Evolutionary conservation across 1,140 invertebrate species (phyloP), one percentile per base, ranked within the genome.

Genomic region (Temnothorax nylanderi): DNA sequence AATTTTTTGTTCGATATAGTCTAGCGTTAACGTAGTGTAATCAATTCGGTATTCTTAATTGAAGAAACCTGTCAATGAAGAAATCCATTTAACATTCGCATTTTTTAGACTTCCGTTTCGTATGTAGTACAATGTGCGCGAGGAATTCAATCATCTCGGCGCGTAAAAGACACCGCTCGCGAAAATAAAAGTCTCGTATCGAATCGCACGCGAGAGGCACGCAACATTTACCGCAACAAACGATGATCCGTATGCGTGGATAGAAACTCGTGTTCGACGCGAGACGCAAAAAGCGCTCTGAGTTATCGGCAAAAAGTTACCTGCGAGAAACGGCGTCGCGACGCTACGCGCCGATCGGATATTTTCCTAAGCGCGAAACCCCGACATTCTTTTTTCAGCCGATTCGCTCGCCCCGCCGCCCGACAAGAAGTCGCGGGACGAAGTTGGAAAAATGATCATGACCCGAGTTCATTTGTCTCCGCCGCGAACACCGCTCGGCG

Each of bases 361-460:
- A 62, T 18, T 26, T 26, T 67, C 13, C 62, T 67, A 51, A 51
- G 37, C 47, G 47, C 62, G 34, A 34, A 51, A 54, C 54, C 32
- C 51, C n/a, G 41, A 16, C 16, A 34, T 82, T 67, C 47, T 51
- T 11, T 69, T 71, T 47, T 11, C 26, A 21, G 13, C 80, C 13
- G 69, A 62, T 56, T 67, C 16, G 26, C 44, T 69, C 77, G 32
- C 21, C 21, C 21, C n/a, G 47, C 44, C 76, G 60, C 49, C 56
- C 21, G 78, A 13, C 69, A 84, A 84, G 80, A 84, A 84, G 69
- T 74, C 69, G 41, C 32, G 26, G 41, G 44, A 44, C 26, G 80
- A 84, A 84, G 71, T 84, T 84, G 80, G 80, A 84, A 84, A 84
- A 84, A 84, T 84, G 80, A 84, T 84, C 80, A 84, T 84, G 80